Base-by-base conservation (phyloP, 64 coral and sea anemone genomes). In the Dendrophyllia cribrosa region DNA sequence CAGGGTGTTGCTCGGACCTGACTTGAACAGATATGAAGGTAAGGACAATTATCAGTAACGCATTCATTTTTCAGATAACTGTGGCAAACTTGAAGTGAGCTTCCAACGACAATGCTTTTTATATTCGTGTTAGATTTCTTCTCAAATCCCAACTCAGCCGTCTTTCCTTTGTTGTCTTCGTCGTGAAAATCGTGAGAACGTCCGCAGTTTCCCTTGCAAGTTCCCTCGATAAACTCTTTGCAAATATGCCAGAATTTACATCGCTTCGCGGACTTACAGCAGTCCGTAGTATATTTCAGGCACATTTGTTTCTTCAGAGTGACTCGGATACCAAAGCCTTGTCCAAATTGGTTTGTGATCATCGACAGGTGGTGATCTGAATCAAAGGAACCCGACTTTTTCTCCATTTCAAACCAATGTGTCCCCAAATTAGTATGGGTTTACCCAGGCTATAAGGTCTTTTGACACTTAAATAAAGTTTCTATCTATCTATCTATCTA, bases 121-220 rank as follows among this genome's bases (percentile, higher is more conserved):
- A 87, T 17, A 86, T 5, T 0, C 3, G 17, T 22, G 19, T n/a
- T 93, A 24, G 20, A 3, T 67, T 77, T 45, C 44, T 59, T 49
- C 6, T 77, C 82, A 86, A 93, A 75, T 15, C 72, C 68, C 10
- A 82, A 65, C 61, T 87, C 74, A 4, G 21, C 51, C 6, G 69
- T 70, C 50, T 87, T 93, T 8, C 62, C 43, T 68, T 58, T 44
- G 74, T 93, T 93, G 51, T 86, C 82, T 58, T 87, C 65, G 24
- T 93, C 91, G 16, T 77, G 59, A 43, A 93, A 78, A 53, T 93
- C 73, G 23, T 93, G 91, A n/a, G 91, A 87, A 65, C 49, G 70
- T 2, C 58, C 58, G 48, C 91, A 93, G 48, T 74, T 3, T 11
- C 26, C 49, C 10, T 87, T 77, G 49, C 91, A 93, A 47, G 13